Conservation (phyloP, 2,888 invertebrate genomes). For the Baccha elongata region DNA sequence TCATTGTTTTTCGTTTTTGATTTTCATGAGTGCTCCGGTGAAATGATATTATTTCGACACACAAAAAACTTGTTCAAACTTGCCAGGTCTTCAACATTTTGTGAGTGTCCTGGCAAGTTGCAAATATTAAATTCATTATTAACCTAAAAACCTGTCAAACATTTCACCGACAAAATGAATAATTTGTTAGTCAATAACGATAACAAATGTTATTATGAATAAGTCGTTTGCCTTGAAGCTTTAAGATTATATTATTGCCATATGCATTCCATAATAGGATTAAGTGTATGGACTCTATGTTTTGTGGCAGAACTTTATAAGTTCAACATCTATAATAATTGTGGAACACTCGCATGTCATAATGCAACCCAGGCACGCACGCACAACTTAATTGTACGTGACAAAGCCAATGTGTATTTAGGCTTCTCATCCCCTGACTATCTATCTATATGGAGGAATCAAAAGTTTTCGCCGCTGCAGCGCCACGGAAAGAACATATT, state of each 20-base stretch:
- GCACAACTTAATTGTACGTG: slow-evolving; percentile 35
- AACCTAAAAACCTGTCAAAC: not conserved
- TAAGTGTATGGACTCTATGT: slow-evolving; percentile 26
- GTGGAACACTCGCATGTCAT: slow-evolving; percentile 6
- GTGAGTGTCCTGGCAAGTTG: not conserved
- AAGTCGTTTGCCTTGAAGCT: slow-evolving; percentile 11
- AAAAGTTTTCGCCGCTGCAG: slow-evolving; percentile 7
- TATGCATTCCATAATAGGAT: slow-evolving; percentile 51
- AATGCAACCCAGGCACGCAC: slow-evolving; percentile 50
- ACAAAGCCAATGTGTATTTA: slow-evolving; percentile 30
- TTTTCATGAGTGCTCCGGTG: not conserved
- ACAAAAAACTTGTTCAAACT: not conserved
- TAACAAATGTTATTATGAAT: slow-evolving; percentile 38
- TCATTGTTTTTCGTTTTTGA: not conserved
- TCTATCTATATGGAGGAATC: not conserved
- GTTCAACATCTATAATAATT: slow-evolving; percentile 19
- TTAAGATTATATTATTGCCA: slow-evolving; percentile 1
- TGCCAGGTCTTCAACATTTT: not conserved
- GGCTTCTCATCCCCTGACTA: not conserved
- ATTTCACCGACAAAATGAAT: not conserved
- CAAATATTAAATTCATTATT: not conserved
- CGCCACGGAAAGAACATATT: slow-evolving; percentile 15
- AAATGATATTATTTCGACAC: not conserved
- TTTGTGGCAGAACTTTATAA: slow-evolving; percentile 28
- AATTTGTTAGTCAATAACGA: slow-evolving; percentile 20